phyloP scores from a whole-genome alignment of 2,888 invertebrate species.

The Odontocerum albicorne region DNA sequence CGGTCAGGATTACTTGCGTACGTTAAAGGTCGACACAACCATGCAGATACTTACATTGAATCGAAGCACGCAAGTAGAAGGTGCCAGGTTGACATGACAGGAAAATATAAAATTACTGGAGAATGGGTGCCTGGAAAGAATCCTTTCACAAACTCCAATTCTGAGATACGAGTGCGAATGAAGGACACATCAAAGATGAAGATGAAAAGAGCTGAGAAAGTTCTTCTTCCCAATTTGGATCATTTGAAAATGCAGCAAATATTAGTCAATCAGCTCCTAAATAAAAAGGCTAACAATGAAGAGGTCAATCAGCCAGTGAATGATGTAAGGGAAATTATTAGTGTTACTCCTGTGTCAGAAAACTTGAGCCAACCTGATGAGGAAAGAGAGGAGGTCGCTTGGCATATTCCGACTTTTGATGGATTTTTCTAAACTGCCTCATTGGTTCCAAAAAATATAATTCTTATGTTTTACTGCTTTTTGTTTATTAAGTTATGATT shows the following conservation, averaged over 20 bases:
- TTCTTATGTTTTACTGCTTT: no score
- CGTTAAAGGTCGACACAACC: constrained; percentile 30
- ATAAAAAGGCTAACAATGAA: neutral
- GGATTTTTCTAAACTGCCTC: constrained; percentile 29
- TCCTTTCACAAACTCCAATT: neutral
- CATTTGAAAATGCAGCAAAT: constrained; percentile 15
- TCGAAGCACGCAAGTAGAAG: constrained; percentile 25
- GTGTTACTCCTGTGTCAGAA: no score
- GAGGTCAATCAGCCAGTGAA: neutral
- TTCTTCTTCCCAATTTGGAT: constrained; percentile 7
- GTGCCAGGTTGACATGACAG: constrained; percentile 29
- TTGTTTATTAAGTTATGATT: neutral
- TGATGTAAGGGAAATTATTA: constrained; percentile 1
- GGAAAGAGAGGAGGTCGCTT: constrained; percentile 19
- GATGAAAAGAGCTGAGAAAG: constrained; percentile 14
- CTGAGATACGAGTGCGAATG: constrained; percentile 12
- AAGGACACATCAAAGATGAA: constrained; percentile 17
- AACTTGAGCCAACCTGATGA: constrained; percentile 1
- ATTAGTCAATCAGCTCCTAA: no score
- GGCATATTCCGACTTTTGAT: constrained; percentile 33
- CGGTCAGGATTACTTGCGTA: constrained; percentile 28
- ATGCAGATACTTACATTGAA: constrained; percentile 26
- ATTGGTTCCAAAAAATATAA: no score
- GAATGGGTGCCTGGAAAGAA: constrained; percentile 25
- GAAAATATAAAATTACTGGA: constrained; percentile 31